phyloP scores from a whole-genome alignment of 1,140 invertebrate species.

The Neocloeon triangulifer region DNA sequence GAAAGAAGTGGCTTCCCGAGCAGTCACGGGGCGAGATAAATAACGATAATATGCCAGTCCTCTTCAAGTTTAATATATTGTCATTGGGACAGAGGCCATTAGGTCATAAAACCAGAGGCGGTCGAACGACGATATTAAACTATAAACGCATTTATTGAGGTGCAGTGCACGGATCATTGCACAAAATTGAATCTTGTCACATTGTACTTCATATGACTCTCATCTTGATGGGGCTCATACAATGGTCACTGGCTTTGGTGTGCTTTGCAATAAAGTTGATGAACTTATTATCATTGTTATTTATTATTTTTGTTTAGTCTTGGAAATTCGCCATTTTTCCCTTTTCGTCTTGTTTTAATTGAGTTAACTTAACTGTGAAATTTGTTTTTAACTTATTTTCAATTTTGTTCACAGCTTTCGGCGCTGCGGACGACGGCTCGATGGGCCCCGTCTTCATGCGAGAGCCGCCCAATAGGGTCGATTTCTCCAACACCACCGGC shows the following conservation, averaged over 20 bases:
- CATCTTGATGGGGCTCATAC: too few species aligned
- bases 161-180: neutral
- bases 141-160: neutral
- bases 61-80: neutral
- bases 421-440: constrained; percentile 36
- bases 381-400: constrained; percentile 1
- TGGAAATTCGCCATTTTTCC: neutral
- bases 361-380: too few species aligned
- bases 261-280: too few species aligned
- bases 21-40: too few species aligned
- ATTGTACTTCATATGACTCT: too few species aligned
- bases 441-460: constrained; percentile 76
- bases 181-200: too few species aligned
- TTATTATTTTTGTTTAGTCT: too few species aligned
- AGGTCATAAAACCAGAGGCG: neutral
- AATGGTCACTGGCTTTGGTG: too few species aligned
- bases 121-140: neutral
- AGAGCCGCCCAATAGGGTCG: constrained; percentile 73
- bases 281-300: too few species aligned
- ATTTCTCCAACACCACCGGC: constrained; percentile 86
- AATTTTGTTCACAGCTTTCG: constrained; percentile 13
- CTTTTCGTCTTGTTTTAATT: too few species aligned
- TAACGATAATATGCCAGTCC: neutral
- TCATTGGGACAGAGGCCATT: neutral
- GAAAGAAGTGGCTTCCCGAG: too few species aligned